Percentiles rank a stretch among this genome's conserved stretches.
Conservation (phyloP, 2,888 invertebrate genomes). For the Andrena fulva region DNA sequence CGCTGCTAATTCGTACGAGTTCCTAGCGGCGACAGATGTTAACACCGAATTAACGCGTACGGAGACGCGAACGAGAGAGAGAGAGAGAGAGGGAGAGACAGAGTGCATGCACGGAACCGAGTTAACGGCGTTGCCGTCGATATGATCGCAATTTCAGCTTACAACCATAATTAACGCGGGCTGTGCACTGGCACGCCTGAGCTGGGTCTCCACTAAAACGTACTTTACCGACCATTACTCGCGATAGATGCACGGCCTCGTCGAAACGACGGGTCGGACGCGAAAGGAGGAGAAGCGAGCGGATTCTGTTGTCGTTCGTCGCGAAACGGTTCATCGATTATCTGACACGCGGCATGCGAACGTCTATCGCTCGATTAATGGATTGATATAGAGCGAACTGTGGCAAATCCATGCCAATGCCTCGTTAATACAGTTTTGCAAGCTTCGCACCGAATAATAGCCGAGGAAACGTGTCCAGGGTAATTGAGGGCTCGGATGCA, state of each 20-base stretch:
- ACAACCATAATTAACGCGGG: slow-evolving; percentile 72
- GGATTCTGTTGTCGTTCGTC: not conserved
- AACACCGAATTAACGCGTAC: slow-evolving; percentile 68
- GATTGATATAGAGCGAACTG: not conserved
- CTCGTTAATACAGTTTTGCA: too few species aligned
- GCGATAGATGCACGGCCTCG: slow-evolving; percentile 43
- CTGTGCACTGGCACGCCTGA: slow-evolving; percentile 56
- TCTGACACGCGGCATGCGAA: not conserved
- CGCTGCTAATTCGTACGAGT: slow-evolving; percentile 40
- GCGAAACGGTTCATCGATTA: slow-evolving; percentile 1
- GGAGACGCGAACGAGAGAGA: not conserved
- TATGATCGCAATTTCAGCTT: slow-evolving; percentile 74
- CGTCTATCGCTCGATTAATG: not conserved
- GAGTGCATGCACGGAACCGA: slow-evolving; percentile 31
- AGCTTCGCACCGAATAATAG: too few species aligned
- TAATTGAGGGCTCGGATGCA: too few species aligned
- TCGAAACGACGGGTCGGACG: slow-evolving; percentile 20
- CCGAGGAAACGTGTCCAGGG: too few species aligned
- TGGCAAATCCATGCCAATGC: too few species aligned
- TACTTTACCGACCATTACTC: slow-evolving; percentile 67
- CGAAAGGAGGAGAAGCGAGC: not conserved
- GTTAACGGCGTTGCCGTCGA: slow-evolving; percentile 70
- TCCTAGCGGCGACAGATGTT: slow-evolving; percentile 60
- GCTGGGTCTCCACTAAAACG: slow-evolving; percentile 60
- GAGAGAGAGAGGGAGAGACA: not conserved